phyloP scores from a whole-genome alignment of 2,797 vertebrate species.

The Amblyopsis hoosieri region DNA sequence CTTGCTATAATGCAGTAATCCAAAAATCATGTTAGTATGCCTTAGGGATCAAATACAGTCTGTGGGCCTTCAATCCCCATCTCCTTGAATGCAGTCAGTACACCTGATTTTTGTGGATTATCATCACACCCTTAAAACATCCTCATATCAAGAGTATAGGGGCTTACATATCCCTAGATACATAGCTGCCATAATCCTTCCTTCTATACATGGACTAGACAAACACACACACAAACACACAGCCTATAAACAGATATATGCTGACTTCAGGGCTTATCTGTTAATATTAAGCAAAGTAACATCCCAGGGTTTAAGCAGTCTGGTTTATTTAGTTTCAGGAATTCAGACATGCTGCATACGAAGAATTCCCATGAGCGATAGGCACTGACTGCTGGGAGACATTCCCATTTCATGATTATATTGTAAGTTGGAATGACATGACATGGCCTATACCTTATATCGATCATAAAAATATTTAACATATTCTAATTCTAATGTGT shows the following conservation, averaged over 20 bases:
- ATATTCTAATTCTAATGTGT: slow-evolving; percentile 51
- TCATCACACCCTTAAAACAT: slow-evolving; percentile 59
- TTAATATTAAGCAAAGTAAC: slow-evolving; percentile 37
- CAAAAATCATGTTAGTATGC: slow-evolving; percentile 75
- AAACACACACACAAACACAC: slow-evolving; percentile 19
- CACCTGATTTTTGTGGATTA: slow-evolving; percentile 70
- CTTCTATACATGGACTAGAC: slow-evolving; percentile 26
- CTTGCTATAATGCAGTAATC: slow-evolving; percentile 76
- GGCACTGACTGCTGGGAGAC: slow-evolving; percentile 46
- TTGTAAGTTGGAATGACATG: slow-evolving; percentile 49
- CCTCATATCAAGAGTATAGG: slow-evolving; percentile 35
- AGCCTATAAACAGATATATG: slow-evolving; percentile 12
- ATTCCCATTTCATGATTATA: slow-evolving; percentile 66
- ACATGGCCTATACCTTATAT: slow-evolving; percentile 38
- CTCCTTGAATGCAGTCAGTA: slow-evolving; percentile 60
- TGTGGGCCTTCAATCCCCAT: slow-evolving; percentile 69
- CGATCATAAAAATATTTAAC: slow-evolving; percentile 60
- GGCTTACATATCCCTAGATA: slow-evolving; percentile 56
- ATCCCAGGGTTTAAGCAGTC: slow-evolving; percentile 50
- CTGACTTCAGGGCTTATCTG: slow-evolving; percentile 51
- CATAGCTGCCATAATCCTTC: slow-evolving; percentile 60
- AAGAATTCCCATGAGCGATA: slow-evolving; percentile 55
- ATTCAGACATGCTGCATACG: slow-evolving; percentile 51
- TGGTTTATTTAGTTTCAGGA: slow-evolving; percentile 41
- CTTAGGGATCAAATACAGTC: slow-evolving; percentile 67